phyloP scores from a whole-genome alignment of 2,888 invertebrate species.

The Orchesella flavescens region DNA sequence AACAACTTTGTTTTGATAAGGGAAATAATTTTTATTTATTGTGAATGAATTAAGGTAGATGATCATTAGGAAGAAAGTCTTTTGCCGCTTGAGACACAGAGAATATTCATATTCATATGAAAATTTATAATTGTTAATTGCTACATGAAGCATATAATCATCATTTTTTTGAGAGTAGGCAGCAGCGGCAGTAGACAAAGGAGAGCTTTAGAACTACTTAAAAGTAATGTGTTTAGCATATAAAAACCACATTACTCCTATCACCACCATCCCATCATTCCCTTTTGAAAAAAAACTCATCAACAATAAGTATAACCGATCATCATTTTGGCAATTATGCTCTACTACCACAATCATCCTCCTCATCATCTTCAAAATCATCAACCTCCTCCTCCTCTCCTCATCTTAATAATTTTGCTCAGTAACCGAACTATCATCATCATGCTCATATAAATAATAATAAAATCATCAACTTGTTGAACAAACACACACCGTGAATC shows the following conservation, averaged over 20 bases:
- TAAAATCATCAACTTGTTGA: conserved; percentile 11
- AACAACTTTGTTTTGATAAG: too few relatives aligned
- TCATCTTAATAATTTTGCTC: conserved; percentile 7
- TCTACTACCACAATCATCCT: not conserved
- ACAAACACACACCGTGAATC: conserved; percentile 11
- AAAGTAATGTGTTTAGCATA: too few relatives aligned
- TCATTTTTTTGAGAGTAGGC: too few relatives aligned
- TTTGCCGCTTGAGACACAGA: too few relatives aligned
- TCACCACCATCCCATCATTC: not conserved
- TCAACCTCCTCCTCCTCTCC: not conserved
- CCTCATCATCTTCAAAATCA: not conserved
- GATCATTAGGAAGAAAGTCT: too few relatives aligned
- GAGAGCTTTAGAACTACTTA: too few relatives aligned
- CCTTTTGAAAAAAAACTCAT: not conserved
- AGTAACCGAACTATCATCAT: conserved; percentile 3
- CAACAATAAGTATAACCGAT: not conserved
- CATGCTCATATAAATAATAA: conserved; percentile 16
- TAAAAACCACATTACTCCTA: not conserved
- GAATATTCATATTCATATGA: too few relatives aligned
- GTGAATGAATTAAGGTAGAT: too few relatives aligned
- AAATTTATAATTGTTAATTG: conserved; percentile 7
- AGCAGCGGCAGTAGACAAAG: too few relatives aligned
- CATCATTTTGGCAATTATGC: conserved; percentile 3
- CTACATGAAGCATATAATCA: too few relatives aligned
- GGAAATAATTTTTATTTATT: too few relatives aligned